phyloP scores from a whole-genome alignment of 64 coral and sea anemone species.

The Astreopora myriophthalma region DNA sequence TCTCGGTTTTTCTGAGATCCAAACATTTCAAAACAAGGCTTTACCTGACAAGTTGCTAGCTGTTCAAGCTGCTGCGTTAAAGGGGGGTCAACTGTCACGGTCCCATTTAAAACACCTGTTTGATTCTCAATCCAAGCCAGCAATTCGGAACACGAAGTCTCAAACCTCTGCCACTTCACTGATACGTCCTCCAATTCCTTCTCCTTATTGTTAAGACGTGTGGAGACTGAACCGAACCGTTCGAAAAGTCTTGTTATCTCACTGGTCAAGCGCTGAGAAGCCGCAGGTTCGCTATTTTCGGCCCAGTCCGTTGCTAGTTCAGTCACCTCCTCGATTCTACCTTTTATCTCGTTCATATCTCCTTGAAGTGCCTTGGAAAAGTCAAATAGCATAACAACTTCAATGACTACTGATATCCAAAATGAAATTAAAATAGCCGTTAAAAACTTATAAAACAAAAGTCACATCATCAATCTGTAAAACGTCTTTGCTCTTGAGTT shows the following conservation, averaged over 20 bases:
- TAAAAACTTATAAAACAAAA: no score
- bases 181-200: slow-evolving; percentile 63
- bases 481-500: no score
- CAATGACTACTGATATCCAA: no score
- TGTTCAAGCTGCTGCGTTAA: slow-evolving; percentile 74
- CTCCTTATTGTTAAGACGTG: slow-evolving; percentile 39
- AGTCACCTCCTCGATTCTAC: slow-evolving; percentile 72
- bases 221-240: slow-evolving; percentile 38
- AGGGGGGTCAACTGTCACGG: slow-evolving; percentile 55
- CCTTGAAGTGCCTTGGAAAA: slow-evolving; percentile 41
- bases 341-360: slow-evolving; percentile 60
- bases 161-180: slow-evolving; percentile 75
- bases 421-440: no score
- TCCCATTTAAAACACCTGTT: slow-evolving; percentile 61
- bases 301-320: slow-evolving; percentile 83
- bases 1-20: not conserved
- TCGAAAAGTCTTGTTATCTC: slow-evolving; percentile 57
- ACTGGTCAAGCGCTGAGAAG: slow-evolving; percentile 67
- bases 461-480: no score
- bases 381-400: no score
- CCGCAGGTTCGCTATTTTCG: slow-evolving; percentile 75
- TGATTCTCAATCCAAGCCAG: slow-evolving; percentile 86
- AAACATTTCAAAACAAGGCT: not conserved
- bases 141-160: slow-evolving; percentile 65
- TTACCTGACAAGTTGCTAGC: slow-evolving; percentile 74